phyloP scores from a whole-genome alignment of 2,888 invertebrate species.

The Julus scanicus region DNA sequence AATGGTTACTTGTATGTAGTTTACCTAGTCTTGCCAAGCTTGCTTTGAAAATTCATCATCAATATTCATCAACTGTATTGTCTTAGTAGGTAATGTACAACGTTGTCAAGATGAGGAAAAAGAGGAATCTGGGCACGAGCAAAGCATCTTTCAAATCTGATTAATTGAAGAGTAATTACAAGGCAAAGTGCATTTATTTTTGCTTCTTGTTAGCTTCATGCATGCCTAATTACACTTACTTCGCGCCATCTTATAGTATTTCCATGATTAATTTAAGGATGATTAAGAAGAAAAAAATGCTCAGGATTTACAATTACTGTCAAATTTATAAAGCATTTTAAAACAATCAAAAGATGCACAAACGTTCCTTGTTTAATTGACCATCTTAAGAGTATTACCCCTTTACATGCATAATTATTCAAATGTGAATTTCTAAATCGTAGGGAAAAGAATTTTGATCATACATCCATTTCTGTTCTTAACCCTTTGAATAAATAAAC shows the following conservation, averaged over 20 bases:
- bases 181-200: background rate
- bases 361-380: background rate
- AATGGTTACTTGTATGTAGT: background rate
- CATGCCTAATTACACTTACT: background rate
- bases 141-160: slow-evolving; percentile 43
- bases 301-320: background rate
- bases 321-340: background rate
- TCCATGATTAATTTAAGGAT: background rate
- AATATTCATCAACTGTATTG: slow-evolving; percentile 17
- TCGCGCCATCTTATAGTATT: slow-evolving; percentile 5
- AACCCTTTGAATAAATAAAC: too few relatives aligned
- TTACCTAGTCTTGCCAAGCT: background rate
- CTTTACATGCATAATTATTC: too few relatives aligned
- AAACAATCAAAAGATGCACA: background rate
- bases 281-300: slow-evolving; percentile 29
- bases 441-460: too few relatives aligned
- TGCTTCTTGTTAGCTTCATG: background rate
- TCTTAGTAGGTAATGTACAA: background rate
- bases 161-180: slow-evolving; percentile 31
- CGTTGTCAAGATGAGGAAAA: background rate
- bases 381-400: background rate
- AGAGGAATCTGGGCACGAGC: background rate
- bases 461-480: too few relatives aligned
- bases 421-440: too few relatives aligned
- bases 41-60: background rate